These are phyloP conservation scores for Stichodactyla mertensii DNA, from an alignment of 64 coral and sea anemone genomes.

Conservation along the genomic window DNA sequence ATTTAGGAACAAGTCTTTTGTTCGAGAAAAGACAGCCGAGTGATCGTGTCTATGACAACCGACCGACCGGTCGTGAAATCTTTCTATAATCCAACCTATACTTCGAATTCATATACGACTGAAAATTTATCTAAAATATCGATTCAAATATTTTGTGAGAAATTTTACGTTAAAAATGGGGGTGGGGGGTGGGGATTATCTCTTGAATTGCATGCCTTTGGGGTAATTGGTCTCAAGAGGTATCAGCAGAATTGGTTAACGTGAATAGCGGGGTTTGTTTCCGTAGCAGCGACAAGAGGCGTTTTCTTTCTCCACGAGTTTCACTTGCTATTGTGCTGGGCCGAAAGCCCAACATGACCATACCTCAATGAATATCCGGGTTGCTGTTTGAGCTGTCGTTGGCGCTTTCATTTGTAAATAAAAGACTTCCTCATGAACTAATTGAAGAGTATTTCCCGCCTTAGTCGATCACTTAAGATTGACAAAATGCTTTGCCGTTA, in stretches of 20 bases:
- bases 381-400: background rate
- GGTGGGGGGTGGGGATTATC: too few species aligned
- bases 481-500: background rate
- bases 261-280: background rate
- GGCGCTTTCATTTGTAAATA: background rate
- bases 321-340: background rate
- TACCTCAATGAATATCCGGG: background rate
- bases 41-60: too few species aligned
- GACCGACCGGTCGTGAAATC: too few species aligned
- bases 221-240: background rate
- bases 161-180: too few species aligned
- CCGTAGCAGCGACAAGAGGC: background rate
- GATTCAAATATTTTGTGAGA: too few species aligned
- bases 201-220: background rate
- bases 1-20: too few species aligned
- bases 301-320: background rate
- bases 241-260: background rate
- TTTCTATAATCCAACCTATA: too few species aligned
- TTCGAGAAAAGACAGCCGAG: too few species aligned
- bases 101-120: too few species aligned
- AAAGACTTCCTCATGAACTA: background rate
- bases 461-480: too few species aligned
- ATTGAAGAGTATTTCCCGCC: background rate
- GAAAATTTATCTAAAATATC: too few species aligned
- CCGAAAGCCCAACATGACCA: background rate